These are phyloP conservation scores for Tarsius wallacei DNA, from an alignment of 2,797 vertebrate species.

Conservation along the genomic window DNA sequence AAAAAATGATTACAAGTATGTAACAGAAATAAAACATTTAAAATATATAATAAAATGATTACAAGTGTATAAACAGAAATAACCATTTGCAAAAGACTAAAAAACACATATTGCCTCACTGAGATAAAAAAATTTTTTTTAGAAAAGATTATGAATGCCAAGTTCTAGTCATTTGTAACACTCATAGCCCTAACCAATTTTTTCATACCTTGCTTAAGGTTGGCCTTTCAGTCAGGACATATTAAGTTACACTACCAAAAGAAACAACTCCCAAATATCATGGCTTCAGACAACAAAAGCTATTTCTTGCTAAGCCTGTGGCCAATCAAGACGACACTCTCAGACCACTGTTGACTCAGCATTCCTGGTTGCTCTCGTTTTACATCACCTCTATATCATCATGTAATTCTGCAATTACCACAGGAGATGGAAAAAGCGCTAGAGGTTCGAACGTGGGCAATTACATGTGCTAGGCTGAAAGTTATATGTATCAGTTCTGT, in stretches of 20 bases:
- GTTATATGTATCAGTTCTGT: background rate
- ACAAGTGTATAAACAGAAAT: no score
- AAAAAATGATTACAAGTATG: background rate
- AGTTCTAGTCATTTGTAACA: background rate
- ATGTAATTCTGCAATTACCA: background rate
- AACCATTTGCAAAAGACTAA: background rate
- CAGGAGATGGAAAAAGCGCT: background rate
- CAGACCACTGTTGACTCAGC: background rate
- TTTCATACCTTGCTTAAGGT: background rate
- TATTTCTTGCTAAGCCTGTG: background rate
- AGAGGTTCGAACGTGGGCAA: background rate
- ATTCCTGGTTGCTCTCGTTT: background rate
- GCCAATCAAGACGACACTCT: background rate
- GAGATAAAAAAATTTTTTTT: background rate
- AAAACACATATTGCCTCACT: background rate
- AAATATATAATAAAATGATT: no score
- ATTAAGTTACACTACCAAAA: background rate
- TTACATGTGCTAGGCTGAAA: background rate
- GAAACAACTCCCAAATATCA: background rate
- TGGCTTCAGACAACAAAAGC: background rate
- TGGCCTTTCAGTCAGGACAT: background rate
- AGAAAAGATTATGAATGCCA: background rate
- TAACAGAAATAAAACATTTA: background rate
- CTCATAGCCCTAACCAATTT: background rate
- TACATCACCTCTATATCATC: background rate